Percentiles rank a stretch among this genome's conserved stretches.
phyloP scores from a whole-genome alignment of 2,113 vertebrate genomes.

The Paradisaea rubra region DNA sequence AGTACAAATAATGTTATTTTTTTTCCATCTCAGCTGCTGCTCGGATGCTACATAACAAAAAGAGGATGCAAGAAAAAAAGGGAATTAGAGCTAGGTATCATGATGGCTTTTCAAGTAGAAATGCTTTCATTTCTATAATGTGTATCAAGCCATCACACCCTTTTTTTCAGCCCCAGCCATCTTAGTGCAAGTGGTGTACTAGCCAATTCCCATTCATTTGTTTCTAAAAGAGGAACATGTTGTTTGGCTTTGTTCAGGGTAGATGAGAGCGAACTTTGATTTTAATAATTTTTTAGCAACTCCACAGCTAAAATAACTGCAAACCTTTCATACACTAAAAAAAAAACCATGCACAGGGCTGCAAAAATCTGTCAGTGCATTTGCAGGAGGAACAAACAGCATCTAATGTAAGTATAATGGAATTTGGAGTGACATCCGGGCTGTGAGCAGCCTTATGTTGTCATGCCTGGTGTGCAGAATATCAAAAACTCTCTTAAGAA shows the following conservation, averaged over 20 bases:
- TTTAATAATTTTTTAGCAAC: constrained; percentile 54
- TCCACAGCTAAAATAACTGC: constrained; percentile 33
- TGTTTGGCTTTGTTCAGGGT: not conserved
- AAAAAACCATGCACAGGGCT: constrained; percentile 1
- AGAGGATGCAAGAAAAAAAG: not conserved
- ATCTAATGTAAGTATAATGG: constrained; percentile 67
- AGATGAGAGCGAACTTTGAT: constrained; percentile 21
- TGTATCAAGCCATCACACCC: not conserved
- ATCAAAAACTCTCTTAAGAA: constrained; percentile 48
- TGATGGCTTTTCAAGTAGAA: not conserved
- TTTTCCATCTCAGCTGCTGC: not conserved
- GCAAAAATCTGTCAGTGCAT: constrained; percentile 62
- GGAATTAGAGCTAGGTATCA: not conserved
- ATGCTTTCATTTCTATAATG: not conserved
- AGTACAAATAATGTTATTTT: not conserved
- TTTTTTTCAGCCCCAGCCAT: not conserved
- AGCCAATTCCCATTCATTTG: not conserved
- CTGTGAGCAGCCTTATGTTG: constrained; percentile 65
- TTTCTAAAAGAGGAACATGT: not conserved
- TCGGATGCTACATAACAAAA: not conserved
- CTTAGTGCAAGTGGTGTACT: not conserved
- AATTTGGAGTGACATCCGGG: constrained; percentile 64
- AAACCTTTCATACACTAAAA: constrained; percentile 47
- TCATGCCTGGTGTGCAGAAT: constrained; percentile 54
- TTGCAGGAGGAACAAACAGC: constrained; percentile 61